phyloP scores from a whole-genome alignment of 2,113 vertebrate species.

The Pelvicachromis taeniatus region DNA sequence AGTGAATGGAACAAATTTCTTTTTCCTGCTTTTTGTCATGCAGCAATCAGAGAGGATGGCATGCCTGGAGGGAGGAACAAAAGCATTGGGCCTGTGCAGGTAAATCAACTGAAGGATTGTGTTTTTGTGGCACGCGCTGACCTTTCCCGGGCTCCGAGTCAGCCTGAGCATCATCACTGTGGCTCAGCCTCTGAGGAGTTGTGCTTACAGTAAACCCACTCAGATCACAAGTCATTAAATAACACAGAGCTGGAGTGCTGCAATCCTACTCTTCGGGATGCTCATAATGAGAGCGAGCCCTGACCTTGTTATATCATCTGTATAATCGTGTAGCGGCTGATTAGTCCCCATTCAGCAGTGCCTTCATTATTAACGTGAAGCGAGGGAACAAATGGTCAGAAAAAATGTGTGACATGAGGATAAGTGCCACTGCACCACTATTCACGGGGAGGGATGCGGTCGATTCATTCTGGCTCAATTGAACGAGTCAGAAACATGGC shows the following conservation, averaged over 20 bases:
- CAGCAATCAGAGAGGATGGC: conserved; percentile 98
- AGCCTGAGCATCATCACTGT: background rate
- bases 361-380: conserved; percentile 6
- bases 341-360: conserved; percentile 6
- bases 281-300: conserved; percentile 7
- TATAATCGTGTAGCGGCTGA: conserved; percentile 1
- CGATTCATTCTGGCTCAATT: conserved; percentile 29
- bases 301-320: conserved; percentile 39
- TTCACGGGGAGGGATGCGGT: conserved; percentile 21
- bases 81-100: conserved; percentile 98
- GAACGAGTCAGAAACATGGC: background rate
- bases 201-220: background rate
- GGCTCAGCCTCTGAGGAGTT: background rate
- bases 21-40: background rate
- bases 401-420: conserved; percentile 32
- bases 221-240: background rate
- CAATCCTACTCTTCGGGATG: background rate
- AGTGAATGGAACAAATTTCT: background rate
- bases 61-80: conserved; percentile 99
- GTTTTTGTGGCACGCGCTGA: background rate
- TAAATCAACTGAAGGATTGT: conserved; percentile 57
- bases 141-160: background rate
- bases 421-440: conserved; percentile 17
- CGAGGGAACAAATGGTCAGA: conserved; percentile 11
- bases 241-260: background rate